Evolutionary conservation across 2,888 invertebrate genomes (phyloP).

Genomic region (Cataglyphis albicans): DNA sequence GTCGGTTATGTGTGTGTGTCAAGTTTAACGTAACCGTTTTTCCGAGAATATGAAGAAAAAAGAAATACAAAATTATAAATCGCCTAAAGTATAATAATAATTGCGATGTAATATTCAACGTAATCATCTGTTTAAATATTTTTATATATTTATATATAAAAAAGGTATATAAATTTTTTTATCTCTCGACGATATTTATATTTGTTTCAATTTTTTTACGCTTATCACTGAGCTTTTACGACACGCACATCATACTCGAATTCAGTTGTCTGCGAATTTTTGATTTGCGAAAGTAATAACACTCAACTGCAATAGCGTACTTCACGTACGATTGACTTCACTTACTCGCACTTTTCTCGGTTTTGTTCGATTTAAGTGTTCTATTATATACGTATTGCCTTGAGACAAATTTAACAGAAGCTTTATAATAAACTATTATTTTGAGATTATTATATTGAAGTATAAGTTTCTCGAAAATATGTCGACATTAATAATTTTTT

Average conservation of each 20-base stretch:
- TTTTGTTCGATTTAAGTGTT: not conserved
- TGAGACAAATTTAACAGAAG: not conserved
- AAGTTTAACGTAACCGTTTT: constrained; percentile 17
- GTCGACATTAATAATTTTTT: not conserved
- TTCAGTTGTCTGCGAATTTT: not conserved
- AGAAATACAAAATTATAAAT: not conserved
- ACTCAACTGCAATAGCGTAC: not conserved
- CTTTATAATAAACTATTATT: not conserved
- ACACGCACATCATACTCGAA: not conserved
- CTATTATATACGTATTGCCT: not conserved
- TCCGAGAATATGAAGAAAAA: not conserved
- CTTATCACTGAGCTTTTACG: not conserved
- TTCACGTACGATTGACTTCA: not conserved
- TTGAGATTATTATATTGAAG: not conserved
- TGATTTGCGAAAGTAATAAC: not conserved
- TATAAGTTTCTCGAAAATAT: not conserved
- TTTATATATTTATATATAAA: not conserved
- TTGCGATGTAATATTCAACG: not conserved
- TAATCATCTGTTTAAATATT: not conserved
- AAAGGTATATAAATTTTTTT: too few relatives aligned
- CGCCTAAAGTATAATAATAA: not conserved
- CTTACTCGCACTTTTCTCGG: not conserved
- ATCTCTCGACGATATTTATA: not conserved
- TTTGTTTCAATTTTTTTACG: not conserved
- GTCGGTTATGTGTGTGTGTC: not conserved